Evolutionary conservation across 1,140 invertebrate species (phyloP).

Genomic region (Ceratosolen solmsi): DNA sequence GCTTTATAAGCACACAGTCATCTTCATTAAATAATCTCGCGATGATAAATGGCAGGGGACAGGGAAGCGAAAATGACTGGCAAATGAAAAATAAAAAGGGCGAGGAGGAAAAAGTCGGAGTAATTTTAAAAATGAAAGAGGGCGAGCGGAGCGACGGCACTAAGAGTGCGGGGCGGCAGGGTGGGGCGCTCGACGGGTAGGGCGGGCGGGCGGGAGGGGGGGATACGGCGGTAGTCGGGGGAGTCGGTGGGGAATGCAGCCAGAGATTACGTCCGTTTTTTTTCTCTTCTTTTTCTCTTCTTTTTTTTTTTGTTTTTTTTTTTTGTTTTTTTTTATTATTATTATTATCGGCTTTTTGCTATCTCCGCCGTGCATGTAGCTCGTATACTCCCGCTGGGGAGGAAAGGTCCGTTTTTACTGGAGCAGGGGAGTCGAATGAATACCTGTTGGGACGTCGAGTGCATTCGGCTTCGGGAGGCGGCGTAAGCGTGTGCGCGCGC

Average conservation of each 20-base stretch:
- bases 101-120: not conserved
- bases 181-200: not conserved
- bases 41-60: not conserved
- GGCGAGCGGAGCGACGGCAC: no score
- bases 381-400: conserved; percentile 7
- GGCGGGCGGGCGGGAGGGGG: not conserved
- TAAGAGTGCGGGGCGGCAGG: not conserved
- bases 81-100: not conserved
- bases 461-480: not conserved
- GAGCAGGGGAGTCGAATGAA: conserved; percentile 9
- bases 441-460: conserved; percentile 36
- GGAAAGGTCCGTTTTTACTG: conserved; percentile 23
- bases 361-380: conserved; percentile 9
- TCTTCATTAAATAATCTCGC: conserved; percentile 10
- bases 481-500: not conserved
- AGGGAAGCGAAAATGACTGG: conserved; percentile 4
- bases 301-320: not conserved
- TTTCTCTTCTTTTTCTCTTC: not conserved
- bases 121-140: conserved; percentile 5
- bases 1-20: conserved; percentile 10
- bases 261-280: conserved; percentile 40
- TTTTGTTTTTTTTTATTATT: no score
- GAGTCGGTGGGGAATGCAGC: not conserved
- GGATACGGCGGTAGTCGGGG: not conserved
- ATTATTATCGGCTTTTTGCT: conserved; percentile 18